Conservation (phyloP, 1,140 invertebrate species). For the Hyles euphorbiae region DNA sequence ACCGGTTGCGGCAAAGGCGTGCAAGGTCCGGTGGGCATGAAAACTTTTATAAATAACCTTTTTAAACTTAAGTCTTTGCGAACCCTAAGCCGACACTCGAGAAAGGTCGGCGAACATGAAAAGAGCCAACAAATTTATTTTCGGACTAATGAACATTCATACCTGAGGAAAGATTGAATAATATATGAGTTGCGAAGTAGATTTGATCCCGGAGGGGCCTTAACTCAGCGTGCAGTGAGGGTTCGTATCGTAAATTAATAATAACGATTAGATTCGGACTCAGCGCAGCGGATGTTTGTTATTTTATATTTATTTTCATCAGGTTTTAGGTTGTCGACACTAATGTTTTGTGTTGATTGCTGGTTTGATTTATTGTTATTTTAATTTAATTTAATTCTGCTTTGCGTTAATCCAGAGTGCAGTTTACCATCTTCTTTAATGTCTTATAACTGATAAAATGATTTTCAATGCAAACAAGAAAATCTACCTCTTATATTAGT, state of each 20-base stretch:
- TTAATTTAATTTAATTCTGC: no score
- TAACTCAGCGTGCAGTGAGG: conserved; percentile 45
- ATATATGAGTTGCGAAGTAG: conserved; percentile 55
- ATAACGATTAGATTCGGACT: conserved; percentile 41
- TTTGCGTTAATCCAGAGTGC: no score
- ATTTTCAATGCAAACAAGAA: no score
- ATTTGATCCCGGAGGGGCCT: conserved; percentile 40
- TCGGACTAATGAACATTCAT: conserved; percentile 60
- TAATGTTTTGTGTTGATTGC: background rate
- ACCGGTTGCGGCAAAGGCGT: conserved; percentile 4
- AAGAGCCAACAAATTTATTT: conserved; percentile 47
- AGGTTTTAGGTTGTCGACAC: background rate
- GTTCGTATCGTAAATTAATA: conserved; percentile 50
- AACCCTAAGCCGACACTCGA: background rate
- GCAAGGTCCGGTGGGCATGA: background rate
- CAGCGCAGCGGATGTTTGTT: conserved; percentile 19
- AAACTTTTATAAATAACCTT: conserved; percentile 11
- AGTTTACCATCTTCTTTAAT: no score
- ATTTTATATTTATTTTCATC: conserved; percentile 17
- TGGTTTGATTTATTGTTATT: background rate
- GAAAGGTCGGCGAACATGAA: conserved; percentile 49
- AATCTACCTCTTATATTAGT: no score
- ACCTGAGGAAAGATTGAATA: conserved; percentile 64
- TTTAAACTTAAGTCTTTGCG: conserved; percentile 10
- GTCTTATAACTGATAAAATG: no score